phyloP scores from a whole-genome alignment of 37 sponge, comb jelly and placozoan species.

The Axinella damicornis region DNA sequence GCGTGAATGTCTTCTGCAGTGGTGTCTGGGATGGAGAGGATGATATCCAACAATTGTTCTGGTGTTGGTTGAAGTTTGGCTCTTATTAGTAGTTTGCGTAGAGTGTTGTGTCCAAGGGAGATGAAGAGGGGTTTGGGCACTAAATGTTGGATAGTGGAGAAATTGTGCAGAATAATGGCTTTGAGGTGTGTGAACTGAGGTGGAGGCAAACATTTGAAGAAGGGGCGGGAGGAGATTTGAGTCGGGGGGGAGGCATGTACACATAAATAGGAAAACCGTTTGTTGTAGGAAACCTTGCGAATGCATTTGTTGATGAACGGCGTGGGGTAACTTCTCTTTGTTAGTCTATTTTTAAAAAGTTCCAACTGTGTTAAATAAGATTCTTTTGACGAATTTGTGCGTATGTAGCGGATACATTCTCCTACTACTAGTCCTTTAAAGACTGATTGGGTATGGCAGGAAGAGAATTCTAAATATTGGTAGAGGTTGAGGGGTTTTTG shows the following conservation, averaged over 20 bases:
- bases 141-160: not conserved
- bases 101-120: not conserved
- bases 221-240: not conserved
- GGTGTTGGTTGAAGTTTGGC: slow-evolving; percentile 9
- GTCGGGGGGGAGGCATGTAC: too few relatives aligned
- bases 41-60: slow-evolving; percentile 21
- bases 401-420: slow-evolving; percentile 38
- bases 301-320: not conserved
- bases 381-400: slow-evolving; percentile 9
- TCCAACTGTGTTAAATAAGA: not conserved
- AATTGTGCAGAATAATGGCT: slow-evolving; percentile 17
- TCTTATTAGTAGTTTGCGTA: not conserved
- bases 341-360: slow-evolving; percentile 14
- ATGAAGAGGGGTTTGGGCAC: slow-evolving; percentile 14
- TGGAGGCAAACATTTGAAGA: slow-evolving; percentile 43
- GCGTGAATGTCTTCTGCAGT: too few relatives aligned
- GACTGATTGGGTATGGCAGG: slow-evolving; percentile 9
- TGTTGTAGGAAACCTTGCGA: not conserved
- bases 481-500: slow-evolving; percentile 38
- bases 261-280: slow-evolving; percentile 1
- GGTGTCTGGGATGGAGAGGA: too few relatives aligned
- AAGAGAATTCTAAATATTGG: slow-evolving; percentile 42
- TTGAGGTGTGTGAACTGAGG: slow-evolving; percentile 16
- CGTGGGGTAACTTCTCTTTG: slow-evolving; percentile 18
- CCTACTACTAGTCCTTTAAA: slow-evolving; percentile 17